Evolutionary conservation across 1,140 invertebrate species (phyloP), one percentile per base, ranked within the genome.

Genomic region (Ceratitis capitata): DNA sequence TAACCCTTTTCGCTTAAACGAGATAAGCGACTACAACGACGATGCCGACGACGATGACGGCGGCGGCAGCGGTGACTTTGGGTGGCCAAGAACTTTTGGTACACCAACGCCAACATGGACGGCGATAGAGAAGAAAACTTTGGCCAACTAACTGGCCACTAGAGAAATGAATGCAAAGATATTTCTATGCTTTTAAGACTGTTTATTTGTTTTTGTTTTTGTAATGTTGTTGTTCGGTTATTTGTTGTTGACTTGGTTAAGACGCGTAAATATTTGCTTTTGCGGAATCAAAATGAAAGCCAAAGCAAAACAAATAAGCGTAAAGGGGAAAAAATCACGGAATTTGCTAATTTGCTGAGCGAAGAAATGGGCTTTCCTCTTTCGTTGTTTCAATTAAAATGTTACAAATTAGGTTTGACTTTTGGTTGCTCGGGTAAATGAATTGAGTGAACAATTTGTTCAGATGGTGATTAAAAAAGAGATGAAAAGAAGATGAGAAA

Each of bases 161-260:
- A 78, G 39, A 78, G 39, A 9, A n/a, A 23, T 4, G 69, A 45
- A 47, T 47, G 69, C 69, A 45, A 47, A 39, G 69, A 78, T 12
- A 78, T 78, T 23, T 78, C 10, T 16, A 78, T 45, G 10, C 19
- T 23, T 78, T 42, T n/a, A n/a, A n/a, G 61, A 9, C 12, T 19
- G 61, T 69, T 19, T 69, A 19, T 1, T 69, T 56, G 53, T 56
- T 26, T n/a, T 61, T 61, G n/a, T 29, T 61, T n/a, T 61, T 26
- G 56, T 29, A 5, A n/a, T 19, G 9, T 19, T 69, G 39, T 45
- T 78, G 39, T n/a, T 47, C 19, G 14, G 35, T 32, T 64, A 47
- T 78, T 78, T 78, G 69, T 78, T 78, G 35, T 78, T 78, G 69
- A 78, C 69, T 78, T 78, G 35, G 69, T 78, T 78, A 78, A 78